Base-by-base conservation (phyloP, 2,888 invertebrate genomes). In the Fabriciana adippe region DNA sequence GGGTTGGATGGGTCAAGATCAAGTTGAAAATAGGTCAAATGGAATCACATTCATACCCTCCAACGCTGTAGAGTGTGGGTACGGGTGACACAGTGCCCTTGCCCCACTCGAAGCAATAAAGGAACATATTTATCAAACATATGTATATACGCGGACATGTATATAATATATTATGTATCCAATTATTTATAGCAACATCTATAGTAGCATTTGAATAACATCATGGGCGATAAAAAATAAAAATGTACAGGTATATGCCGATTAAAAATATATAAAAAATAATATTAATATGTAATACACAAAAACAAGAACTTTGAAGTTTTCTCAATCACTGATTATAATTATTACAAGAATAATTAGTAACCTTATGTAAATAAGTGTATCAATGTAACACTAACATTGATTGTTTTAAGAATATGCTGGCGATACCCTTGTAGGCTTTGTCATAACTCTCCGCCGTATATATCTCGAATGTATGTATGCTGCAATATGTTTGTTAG, bases 1-100 rank as follows among this genome's bases (percentile, higher is more conserved):
- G 61, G 75, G 71, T 71, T 76, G 63, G 51, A 51, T 75, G 76
- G 88, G 89, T 89, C 90, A 90, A 85, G 89, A 86, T 86, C 89
- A 86, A 75, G 69, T 73, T 68, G 76, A 73, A 89, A 85, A 83
- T 89, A 76, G 90, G 89, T 87, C 88, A 83, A 79, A 77, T 76
- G 81, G 85, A 82, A 81, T 82, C 79, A 81, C 81, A 81, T 82
- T 79, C 78, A 78, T 74, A 72, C 78, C 81, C 74, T 78, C 80
- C 76, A 74, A 63, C 66, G 64, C 55, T 45, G 60, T 56, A 65
- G 67, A 68, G 70, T 65, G 65, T 48, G 65, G 64, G 67, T 69
- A 61, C 6, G 73, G 73, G 66, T 56, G 67, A 62, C 66, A 64
- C 72, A 73, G 73, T 78, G 80, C 78, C 83, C 81, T 81, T 82